Percentiles rank a stretch among this genome's conserved stretches.
These are phyloP conservation scores for Hirudinaria manillensis DNA, from an alignment of 2,888 invertebrate species.

Conservation along the genomic window DNA sequence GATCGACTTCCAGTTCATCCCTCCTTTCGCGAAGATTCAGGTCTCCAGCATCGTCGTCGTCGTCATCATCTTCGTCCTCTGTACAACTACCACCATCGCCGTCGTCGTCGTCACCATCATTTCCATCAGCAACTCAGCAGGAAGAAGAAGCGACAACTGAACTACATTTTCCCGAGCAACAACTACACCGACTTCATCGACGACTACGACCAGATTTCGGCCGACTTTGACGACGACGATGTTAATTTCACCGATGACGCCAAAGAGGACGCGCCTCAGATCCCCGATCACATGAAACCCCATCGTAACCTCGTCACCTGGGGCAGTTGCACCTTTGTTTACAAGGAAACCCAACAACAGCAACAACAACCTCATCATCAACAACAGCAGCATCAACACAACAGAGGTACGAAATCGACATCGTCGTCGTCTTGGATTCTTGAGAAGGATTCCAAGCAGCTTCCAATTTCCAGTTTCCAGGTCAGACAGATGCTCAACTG, in stretches of 20 bases:
- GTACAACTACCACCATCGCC: background rate
- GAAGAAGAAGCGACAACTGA: background rate
- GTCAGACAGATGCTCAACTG: constrained; percentile 2
- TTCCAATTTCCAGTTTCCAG: constrained; percentile 8
- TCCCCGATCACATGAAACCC: background rate
- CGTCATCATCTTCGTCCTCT: background rate
- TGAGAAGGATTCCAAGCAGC: background rate
- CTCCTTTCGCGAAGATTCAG: background rate
- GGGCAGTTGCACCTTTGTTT: constrained; percentile 3
- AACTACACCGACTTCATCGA: background rate
- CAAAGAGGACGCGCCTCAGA: background rate
- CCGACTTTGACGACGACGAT: background rate
- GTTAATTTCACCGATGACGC: background rate
- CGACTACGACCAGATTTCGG: background rate
- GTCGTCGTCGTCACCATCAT: background rate
- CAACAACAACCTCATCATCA: background rate
- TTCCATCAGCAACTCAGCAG: background rate
- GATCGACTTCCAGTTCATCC: background rate
- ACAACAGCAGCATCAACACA: background rate
- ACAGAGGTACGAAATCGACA: constrained; percentile 1
- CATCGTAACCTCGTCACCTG: background rate
- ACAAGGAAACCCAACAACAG: background rate
- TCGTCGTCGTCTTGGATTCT: background rate
- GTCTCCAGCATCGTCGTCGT: constrained; percentile 17
- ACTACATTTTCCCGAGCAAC: background rate